Percentiles rank a stretch among this genome's conserved stretches.
These are phyloP conservation scores for Andrena praecox DNA, from an alignment of 2,888 invertebrate genomes.

Conservation along the genomic window DNA sequence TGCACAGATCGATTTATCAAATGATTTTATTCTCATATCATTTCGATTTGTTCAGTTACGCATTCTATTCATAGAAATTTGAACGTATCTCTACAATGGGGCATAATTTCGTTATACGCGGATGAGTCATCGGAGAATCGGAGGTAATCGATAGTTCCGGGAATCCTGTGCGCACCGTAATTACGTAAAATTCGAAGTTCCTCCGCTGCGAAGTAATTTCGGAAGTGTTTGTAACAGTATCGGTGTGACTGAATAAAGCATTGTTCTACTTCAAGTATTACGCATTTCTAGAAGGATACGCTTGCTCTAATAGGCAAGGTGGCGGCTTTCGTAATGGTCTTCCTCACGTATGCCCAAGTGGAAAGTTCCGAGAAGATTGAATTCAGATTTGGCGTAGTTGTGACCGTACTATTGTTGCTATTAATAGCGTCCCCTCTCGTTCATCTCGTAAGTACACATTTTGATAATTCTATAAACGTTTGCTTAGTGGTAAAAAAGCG, in stretches of 20 bases:
- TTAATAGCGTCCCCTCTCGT: conserved; percentile 90
- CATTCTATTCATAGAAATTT: neutral
- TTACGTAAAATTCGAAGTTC: neutral
- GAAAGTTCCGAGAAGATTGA: conserved; percentile 89
- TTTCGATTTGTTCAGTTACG: neutral
- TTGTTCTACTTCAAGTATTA: conserved; percentile 16
- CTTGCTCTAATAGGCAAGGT: conserved; percentile 85
- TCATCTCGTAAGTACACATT: conserved; percentile 87
- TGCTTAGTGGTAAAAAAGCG: neutral
- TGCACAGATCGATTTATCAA: neutral
- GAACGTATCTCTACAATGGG: neutral
- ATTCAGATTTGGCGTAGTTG: conserved; percentile 89
- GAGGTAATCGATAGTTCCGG: too few relatives aligned
- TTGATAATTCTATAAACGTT: neutral
- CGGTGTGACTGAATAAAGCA: neutral
- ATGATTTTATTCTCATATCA: neutral
- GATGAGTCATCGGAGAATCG: too few relatives aligned
- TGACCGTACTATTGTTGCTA: conserved; percentile 89
- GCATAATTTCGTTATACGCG: too few relatives aligned
- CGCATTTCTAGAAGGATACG: conserved; percentile 53
- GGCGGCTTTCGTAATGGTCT: conserved; percentile 86
- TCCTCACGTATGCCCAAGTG: conserved; percentile 88
- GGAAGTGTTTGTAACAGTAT: neutral
- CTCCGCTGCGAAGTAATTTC: conserved; percentile 4
- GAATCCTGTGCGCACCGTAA: too few relatives aligned